Percentiles rank a stretch among this genome's conserved stretches.
Conservation (phyloP, 1,140 invertebrate species). For the Cydia pomonella region DNA sequence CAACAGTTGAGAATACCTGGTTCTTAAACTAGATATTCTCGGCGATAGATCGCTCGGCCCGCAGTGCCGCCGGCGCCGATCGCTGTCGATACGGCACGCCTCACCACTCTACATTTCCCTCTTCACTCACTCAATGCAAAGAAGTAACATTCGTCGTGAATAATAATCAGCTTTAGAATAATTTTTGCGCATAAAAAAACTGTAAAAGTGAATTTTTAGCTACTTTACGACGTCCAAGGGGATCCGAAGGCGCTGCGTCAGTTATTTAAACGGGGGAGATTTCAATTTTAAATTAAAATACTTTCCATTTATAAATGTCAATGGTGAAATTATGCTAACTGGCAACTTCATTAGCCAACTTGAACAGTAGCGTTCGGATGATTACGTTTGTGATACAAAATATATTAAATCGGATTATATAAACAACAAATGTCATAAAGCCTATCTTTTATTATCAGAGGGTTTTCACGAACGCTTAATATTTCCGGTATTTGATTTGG, state of each 20-base stretch:
- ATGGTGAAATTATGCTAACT: constrained; percentile 5
- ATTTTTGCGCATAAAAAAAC: constrained; percentile 29
- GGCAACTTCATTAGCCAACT: not conserved
- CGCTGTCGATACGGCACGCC: constrained; percentile 30
- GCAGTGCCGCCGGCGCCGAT: constrained; percentile 1
- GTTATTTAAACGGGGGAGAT: constrained; percentile 18
- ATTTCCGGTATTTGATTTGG: no score
- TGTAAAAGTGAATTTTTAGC: constrained; percentile 25
- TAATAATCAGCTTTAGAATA: constrained; percentile 23
- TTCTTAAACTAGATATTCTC: constrained; percentile 12
- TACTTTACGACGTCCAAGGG: constrained; percentile 19
- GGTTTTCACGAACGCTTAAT: no score
- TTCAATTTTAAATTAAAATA: constrained; percentile 30
- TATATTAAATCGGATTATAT: no score
- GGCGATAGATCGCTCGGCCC: not conserved
- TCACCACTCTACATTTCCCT: constrained; percentile 26
- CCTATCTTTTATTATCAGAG: no score
- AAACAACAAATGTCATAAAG: no score
- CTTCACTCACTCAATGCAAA: constrained; percentile 31
- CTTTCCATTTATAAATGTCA: constrained; percentile 18
- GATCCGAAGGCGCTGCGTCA: constrained; percentile 16
- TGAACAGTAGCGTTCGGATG: not conserved
- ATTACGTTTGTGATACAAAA: not conserved
- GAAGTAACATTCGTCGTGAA: constrained; percentile 32
- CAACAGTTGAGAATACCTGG: not conserved